Evolutionary conservation across 1,140 invertebrate genomes (phyloP), one percentile per base, ranked within the genome.

Genomic region (Gonatopus flavifemur): DNA sequence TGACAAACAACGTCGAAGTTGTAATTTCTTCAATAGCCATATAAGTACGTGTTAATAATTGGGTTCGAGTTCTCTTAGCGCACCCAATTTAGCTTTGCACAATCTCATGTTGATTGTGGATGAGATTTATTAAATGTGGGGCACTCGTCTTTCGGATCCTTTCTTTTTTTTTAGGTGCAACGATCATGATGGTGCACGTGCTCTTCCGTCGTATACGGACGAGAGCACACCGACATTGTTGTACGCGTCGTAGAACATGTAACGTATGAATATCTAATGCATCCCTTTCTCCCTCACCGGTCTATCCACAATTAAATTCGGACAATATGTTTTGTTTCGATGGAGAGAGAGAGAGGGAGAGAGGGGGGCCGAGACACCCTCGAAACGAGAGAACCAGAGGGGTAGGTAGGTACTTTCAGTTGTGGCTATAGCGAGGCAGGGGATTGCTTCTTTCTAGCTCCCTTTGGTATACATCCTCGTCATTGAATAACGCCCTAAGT

Each of bases 291-390:
- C n/a, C n/a, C n/a, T n/a, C n/a, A n/a, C n/a, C n/a, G n/a, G n/a
- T n/a, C n/a, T n/a, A 56, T 70, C 64, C 55, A 70, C 68, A 73
- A 73, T 75, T 75, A 75, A 73, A 75, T 75, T 75, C 67, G 66
- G 68, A 72, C 72, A 75, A 75, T 75, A 75, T 75, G 72, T 75
- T 75, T 75, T 75, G 70, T 75, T 73, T 73, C 72, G 69, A 57
- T 56, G 49, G 64, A 57, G n/a, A n/a, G n/a, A n/a, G n/a, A 44
- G 44, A 55, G 36, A 45, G 57, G 52, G 10, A 21, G 24, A 41
- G 16, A 18, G 10, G 40, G 20, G 25, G 38, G 20, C 20, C 45
- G 47, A 20, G 21, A 62, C 72, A 69, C 69, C 70, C 70, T 68
- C 64, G 59, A 46, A n/a, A 37, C 25, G 30, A 30, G 16, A 25